Conservation (phyloP, 2,797 vertebrate species). For the Diplodus sargus region DNA sequence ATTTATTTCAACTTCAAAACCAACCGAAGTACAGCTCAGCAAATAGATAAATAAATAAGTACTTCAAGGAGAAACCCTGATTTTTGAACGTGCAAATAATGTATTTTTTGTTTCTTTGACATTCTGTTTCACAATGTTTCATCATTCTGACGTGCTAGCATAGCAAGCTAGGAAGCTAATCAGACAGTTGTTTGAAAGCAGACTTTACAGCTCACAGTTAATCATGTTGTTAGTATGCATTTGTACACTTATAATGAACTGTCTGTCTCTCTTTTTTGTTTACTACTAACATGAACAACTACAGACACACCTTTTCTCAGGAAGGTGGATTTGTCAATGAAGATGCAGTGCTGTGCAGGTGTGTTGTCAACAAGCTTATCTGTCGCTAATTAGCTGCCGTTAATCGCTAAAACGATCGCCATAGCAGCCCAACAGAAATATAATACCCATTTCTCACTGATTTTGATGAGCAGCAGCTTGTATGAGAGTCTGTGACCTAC, state of each 20-base stretch:
- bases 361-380: not conserved
- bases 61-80: not conserved
- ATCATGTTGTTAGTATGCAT: too few relatives aligned
- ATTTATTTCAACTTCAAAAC: slow-evolving; percentile 1
- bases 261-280: too few relatives aligned
- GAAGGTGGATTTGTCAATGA: not conserved
- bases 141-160: not conserved
- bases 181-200: not conserved
- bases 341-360: not conserved
- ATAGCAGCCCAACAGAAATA: not conserved
- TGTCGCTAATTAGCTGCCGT: not conserved
- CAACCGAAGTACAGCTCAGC: not conserved
- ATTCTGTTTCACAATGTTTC: not conserved
- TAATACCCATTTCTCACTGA: not conserved
- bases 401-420: not conserved
- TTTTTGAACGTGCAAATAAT: not conserved
- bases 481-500: slow-evolving; percentile 26
- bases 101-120: not conserved
- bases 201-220: not conserved
- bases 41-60: not conserved
- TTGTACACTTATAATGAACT: not conserved
- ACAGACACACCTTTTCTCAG: not conserved
- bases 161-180: not conserved
- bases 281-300: not conserved
- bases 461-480: not conserved